Conservation (phyloP, 2,797 vertebrate species). For the Mormyrops boulengeri region DNA sequence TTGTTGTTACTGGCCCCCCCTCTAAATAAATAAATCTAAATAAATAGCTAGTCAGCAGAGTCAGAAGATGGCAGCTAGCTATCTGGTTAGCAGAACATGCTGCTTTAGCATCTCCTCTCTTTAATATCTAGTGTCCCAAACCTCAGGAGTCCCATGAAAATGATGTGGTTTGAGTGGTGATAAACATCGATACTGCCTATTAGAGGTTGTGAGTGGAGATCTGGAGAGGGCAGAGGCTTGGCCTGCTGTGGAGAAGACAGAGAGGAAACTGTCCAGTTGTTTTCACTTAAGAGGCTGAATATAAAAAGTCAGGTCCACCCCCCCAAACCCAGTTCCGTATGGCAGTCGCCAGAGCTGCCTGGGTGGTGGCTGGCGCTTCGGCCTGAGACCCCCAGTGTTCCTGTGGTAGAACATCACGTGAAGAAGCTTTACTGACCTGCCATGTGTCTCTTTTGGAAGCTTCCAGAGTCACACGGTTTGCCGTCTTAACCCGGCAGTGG, state of each 20-base stretch:
- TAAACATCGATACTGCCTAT: not conserved
- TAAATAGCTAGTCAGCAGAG: not conserved
- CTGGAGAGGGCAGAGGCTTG: not conserved
- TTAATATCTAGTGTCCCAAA: not conserved
- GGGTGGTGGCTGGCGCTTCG: not conserved
- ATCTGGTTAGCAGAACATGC: not conserved
- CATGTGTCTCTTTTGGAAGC: not conserved
- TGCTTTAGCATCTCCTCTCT: not conserved
- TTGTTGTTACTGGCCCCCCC: not conserved
- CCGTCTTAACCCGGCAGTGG: not conserved
- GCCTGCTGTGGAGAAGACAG: not conserved
- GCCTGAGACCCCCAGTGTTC: not conserved
- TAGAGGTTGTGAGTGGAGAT: not conserved
- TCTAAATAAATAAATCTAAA: not conserved
- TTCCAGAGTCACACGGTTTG: not conserved
- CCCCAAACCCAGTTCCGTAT: not conserved
- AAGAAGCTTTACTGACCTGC: not conserved
- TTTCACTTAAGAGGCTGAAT: not conserved
- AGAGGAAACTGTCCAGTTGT: not conserved
- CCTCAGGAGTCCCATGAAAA: not conserved
- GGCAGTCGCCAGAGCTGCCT: constrained; percentile 55
- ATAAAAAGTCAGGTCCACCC: not conserved
- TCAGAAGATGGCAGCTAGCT: not conserved
- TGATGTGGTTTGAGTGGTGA: not conserved
- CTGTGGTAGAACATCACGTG: not conserved